Percentiles rank a stretch among this genome's conserved stretches.
Evolutionary conservation across 2,113 vertebrate species (phyloP).

Genomic region (Caranx ignobilis): DNA sequence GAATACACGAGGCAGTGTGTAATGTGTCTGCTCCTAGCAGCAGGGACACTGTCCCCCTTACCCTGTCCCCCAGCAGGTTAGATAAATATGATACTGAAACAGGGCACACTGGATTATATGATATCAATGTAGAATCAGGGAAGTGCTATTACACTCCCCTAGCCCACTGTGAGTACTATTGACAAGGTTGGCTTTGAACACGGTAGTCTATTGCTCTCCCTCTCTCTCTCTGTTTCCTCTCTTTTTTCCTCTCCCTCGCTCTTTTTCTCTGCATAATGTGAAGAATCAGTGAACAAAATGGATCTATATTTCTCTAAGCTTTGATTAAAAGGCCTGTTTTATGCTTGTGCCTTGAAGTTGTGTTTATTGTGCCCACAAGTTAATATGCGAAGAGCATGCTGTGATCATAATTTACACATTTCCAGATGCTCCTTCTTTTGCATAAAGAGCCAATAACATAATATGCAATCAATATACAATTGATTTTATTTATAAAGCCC

Average conservation of each 20-base stretch:
- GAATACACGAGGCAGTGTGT: constrained; percentile 93
- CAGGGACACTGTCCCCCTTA: constrained; percentile 90
- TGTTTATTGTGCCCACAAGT: constrained; percentile 39
- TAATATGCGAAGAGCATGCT: constrained; percentile 51
- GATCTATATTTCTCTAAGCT: constrained; percentile 68
- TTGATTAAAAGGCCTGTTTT: constrained; percentile 67
- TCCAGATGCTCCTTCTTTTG: constrained; percentile 18
- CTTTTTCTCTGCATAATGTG: constrained; percentile 51
- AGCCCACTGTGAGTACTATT: constrained; percentile 86
- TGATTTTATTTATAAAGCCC: constrained; percentile 48
- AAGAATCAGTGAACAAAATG: constrained; percentile 54
- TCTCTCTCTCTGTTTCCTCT: constrained; percentile 41
- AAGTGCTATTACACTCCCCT: constrained; percentile 83
- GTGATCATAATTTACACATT: constrained; percentile 55
- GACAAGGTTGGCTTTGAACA: constrained; percentile 86
- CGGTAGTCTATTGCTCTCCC: constrained; percentile 65
- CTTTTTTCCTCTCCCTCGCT: constrained; percentile 25
- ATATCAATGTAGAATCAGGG: constrained; percentile 91
- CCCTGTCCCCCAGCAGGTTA: constrained; percentile 95
- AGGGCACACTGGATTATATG: constrained; percentile 91
- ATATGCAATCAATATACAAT: constrained; percentile 46
- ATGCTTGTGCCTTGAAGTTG: constrained; percentile 53
- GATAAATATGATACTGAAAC: constrained; percentile 97
- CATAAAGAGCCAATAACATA: constrained; percentile 47
- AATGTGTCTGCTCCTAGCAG: constrained; percentile 93